Evolutionary conservation across 2,888 invertebrate species (phyloP).

Genomic region (Muschampia plurimacula): DNA sequence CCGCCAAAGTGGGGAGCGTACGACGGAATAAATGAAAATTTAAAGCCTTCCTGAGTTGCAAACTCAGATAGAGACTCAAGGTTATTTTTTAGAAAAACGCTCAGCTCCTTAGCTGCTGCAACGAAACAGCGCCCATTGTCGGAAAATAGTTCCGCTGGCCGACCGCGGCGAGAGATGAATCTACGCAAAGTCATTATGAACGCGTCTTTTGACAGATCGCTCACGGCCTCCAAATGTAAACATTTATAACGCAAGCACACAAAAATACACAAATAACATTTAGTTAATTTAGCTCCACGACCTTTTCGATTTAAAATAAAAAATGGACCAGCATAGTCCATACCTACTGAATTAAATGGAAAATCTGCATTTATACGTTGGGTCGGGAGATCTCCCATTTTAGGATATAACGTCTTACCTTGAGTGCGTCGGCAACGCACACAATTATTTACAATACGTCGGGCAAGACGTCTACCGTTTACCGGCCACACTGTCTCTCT

Average conservation of each 20-base stretch:
- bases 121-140: background rate
- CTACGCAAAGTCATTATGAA: conserved; percentile 1
- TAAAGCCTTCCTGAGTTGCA: background rate
- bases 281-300: conserved; percentile 8
- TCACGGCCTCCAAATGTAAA: background rate
- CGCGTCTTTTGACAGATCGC: background rate
- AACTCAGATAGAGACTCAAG: background rate
- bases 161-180: background rate
- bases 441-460: conserved; percentile 5
- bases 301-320: background rate
- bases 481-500: conserved; percentile 10
- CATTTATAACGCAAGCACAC: background rate
- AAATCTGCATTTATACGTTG: background rate
- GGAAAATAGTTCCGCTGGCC: background rate
- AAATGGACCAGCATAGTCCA: conserved; percentile 7
- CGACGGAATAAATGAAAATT: background rate
- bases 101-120: background rate
- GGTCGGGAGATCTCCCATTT: background rate
- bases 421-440: background rate
- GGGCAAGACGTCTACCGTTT: background rate
- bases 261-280: conserved; percentile 2
- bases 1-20: background rate
- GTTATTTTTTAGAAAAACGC: background rate
- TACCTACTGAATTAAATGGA: background rate
- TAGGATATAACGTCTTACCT: background rate